phyloP scores from a whole-genome alignment of 2,113 vertebrate species.

The Cephalopterus ornatus region DNA sequence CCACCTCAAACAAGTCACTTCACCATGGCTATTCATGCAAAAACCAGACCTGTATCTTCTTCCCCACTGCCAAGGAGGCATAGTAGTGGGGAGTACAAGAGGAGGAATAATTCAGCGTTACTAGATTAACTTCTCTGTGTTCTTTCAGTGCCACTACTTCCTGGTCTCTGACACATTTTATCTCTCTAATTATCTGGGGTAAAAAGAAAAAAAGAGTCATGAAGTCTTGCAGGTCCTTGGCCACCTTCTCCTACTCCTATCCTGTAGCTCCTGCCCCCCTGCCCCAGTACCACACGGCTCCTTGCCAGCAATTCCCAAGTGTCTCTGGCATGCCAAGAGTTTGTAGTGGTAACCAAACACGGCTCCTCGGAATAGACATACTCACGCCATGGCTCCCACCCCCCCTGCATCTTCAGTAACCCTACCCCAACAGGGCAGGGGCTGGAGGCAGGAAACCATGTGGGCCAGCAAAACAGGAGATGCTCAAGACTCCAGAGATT shows the following conservation, averaged over 20 bases:
- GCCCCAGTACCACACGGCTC: background rate
- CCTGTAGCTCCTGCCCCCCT: background rate
- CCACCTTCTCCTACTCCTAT: background rate
- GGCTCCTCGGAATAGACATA: constrained; percentile 51
- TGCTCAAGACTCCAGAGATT: constrained; percentile 46
- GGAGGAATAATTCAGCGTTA: background rate
- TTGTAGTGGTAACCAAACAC: constrained; percentile 35
- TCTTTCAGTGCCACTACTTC: background rate
- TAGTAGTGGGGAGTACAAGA: background rate
- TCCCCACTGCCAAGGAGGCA: background rate
- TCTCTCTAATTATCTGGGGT: background rate
- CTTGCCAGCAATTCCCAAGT: background rate
- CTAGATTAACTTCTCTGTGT: background rate
- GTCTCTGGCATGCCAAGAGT: constrained; percentile 2
- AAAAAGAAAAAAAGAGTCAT: background rate
- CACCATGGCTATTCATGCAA: background rate
- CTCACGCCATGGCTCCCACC: background rate
- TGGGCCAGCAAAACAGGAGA: background rate
- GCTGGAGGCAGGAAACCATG: background rate
- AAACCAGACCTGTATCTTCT: background rate
- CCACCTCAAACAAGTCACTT: background rate
- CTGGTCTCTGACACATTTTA: background rate
- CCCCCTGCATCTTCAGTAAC: constrained; percentile 36
- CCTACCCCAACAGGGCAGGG: constrained; percentile 6
- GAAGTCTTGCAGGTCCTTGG: background rate